phyloP scores from a whole-genome alignment of 1,140 invertebrate genomes.

The Eulimnadia texana region DNA sequence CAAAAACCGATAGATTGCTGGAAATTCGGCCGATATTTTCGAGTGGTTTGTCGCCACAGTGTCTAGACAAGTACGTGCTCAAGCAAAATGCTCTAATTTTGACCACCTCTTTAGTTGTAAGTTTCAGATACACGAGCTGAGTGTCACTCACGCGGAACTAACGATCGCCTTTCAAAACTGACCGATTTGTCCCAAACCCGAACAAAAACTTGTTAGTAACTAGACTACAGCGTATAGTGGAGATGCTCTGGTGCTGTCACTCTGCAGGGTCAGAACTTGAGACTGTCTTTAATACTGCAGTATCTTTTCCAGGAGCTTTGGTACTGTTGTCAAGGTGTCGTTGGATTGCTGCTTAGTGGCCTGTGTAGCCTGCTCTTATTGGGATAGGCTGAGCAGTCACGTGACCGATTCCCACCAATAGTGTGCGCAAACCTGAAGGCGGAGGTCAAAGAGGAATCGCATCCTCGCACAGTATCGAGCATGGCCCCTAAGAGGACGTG shows the following conservation, averaged over 20 bases:
- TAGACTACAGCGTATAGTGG: too few relatives aligned
- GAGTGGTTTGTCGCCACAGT: not conserved
- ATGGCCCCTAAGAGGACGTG: too few relatives aligned
- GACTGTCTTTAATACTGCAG: too few relatives aligned
- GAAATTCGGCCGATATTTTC: not conserved
- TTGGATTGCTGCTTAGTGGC: not conserved
- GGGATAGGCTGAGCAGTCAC: not conserved
- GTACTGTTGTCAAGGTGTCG: not conserved
- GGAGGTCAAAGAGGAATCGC: too few relatives aligned
- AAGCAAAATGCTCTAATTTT: not conserved
- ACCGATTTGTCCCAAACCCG: too few relatives aligned
- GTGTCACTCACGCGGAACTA: not conserved
- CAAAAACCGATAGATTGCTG: not conserved
- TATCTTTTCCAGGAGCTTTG: not conserved
- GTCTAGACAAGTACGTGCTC: not conserved
- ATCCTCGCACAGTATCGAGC: too few relatives aligned
- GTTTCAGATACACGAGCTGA: not conserved
- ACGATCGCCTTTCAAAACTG: not conserved
- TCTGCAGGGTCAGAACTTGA: too few relatives aligned
- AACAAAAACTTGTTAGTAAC: too few relatives aligned
- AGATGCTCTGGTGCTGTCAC: too few relatives aligned
- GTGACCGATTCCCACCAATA: not conserved
- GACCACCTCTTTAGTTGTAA: not conserved
- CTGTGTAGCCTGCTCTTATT: not conserved
- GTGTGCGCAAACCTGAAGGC: too few relatives aligned